These are phyloP conservation scores for Calephelis perditalis DNA, from an alignment of 2,888 invertebrate species.

Conservation along the genomic window DNA sequence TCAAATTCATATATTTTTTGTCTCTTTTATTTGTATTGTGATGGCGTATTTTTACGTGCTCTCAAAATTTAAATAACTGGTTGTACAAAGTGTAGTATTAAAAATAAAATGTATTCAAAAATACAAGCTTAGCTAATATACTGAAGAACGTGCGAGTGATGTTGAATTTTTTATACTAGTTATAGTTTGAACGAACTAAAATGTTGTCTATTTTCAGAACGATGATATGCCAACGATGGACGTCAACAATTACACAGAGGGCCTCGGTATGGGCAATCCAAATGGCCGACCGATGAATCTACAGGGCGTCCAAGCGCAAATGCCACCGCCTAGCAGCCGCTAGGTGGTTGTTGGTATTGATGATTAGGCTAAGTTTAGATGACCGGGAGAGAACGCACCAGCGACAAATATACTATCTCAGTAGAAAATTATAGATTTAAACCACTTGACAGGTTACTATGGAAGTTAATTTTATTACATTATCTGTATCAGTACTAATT, in stretches of 20 bases:
- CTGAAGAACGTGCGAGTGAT: not conserved
- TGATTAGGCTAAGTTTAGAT: slow-evolving; percentile 4
- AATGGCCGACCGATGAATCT: slow-evolving; percentile 73
- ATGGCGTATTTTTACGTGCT: too few species aligned
- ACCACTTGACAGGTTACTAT: too few species aligned
- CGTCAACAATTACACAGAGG: slow-evolving; percentile 83
- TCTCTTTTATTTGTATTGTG: too few species aligned
- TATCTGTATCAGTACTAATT: too few species aligned
- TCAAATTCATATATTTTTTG: too few species aligned
- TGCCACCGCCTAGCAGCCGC: slow-evolving; percentile 70
- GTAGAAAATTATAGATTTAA: too few species aligned
- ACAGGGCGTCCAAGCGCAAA: slow-evolving; percentile 69
- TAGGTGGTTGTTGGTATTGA: slow-evolving; percentile 34
- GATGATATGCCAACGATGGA: slow-evolving; percentile 87
- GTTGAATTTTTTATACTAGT: too few species aligned
- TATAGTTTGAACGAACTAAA: not conserved
- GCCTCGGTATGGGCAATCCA: slow-evolving; percentile 69
- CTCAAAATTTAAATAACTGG: too few species aligned
- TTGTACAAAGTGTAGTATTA: too few species aligned
- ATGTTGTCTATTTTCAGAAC: slow-evolving; percentile 67
- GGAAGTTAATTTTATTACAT: too few species aligned
- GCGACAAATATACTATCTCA: not conserved
- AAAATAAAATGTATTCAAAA: not conserved
- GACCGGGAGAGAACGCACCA: not conserved
- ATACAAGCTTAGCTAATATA: not conserved